phyloP scores from a whole-genome alignment of 2,888 invertebrate species.

The Colletes collaris region DNA sequence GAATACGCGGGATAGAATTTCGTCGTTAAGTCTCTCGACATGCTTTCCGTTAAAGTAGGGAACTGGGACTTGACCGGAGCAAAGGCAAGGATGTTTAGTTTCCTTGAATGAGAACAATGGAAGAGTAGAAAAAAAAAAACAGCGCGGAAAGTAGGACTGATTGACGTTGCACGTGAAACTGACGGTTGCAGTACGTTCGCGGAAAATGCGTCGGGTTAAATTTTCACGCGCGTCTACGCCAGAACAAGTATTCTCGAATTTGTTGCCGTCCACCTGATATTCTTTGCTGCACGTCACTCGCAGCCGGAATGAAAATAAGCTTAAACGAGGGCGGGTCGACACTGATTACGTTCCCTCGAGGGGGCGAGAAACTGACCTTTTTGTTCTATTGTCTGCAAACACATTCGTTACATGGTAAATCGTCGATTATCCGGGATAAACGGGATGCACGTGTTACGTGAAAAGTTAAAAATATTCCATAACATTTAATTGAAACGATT shows the following conservation, averaged over 20 bases:
- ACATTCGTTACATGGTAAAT: neutral
- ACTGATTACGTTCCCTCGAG: slow-evolving; percentile 1
- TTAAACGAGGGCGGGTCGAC: neutral
- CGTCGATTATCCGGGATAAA: too few relatives aligned
- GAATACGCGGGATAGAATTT: neutral
- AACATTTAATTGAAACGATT: too few relatives aligned
- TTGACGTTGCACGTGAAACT: slow-evolving; percentile 25
- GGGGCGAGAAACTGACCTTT: too few relatives aligned
- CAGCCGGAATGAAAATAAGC: slow-evolving; percentile 20
- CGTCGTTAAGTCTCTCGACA: neutral
- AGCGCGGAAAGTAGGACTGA: neutral
- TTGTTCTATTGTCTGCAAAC: neutral
- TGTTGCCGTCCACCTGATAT: neutral
- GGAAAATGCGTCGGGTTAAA: slow-evolving; percentile 23
- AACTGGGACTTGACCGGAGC: neutral
- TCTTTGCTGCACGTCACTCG: slow-evolving; percentile 10
- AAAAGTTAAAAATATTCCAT: too few relatives aligned
- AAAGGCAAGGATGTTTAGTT: neutral
- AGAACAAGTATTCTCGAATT: slow-evolving; percentile 9
- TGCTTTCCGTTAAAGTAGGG: neutral
- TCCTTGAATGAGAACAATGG: slow-evolving; percentile 8
- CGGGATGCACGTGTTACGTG: too few relatives aligned
- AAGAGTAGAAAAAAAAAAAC: neutral
- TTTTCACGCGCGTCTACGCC: slow-evolving; percentile 11
- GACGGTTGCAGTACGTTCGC: slow-evolving; percentile 5